These are phyloP conservation scores for Tryphoninae sp. DNA, from an alignment of 2,888 invertebrate species.

Conservation along the genomic window DNA sequence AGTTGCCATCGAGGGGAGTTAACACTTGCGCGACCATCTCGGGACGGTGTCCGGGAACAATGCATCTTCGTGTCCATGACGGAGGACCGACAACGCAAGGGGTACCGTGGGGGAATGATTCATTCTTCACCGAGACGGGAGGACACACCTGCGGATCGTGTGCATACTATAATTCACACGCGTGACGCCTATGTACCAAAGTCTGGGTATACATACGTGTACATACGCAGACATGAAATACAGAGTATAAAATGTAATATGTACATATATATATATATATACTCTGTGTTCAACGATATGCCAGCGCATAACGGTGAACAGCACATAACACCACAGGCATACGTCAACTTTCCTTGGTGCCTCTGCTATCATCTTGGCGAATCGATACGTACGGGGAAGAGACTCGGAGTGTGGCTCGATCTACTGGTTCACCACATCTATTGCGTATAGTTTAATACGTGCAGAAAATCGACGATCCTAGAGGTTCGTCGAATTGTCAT, in stretches of 20 bases:
- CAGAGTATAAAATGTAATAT: background rate
- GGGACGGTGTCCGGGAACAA: slow-evolving; percentile 52
- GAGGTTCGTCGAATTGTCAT: no score
- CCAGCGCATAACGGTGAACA: no score
- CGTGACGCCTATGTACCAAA: slow-evolving; percentile 48
- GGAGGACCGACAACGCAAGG: slow-evolving; percentile 47
- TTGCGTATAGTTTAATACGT: no score
- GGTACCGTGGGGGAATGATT: slow-evolving; percentile 34
- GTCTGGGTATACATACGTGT: background rate
- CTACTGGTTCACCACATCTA: no score
- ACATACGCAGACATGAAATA: background rate
- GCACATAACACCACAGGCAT: background rate
- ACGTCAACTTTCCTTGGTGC: slow-evolving; percentile 2
- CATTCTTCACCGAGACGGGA: slow-evolving; percentile 44
- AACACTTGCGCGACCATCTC: slow-evolving; percentile 43
- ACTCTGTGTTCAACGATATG: no score
- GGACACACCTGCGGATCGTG: slow-evolving; percentile 55
- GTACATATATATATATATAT: background rate
- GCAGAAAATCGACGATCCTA: no score
- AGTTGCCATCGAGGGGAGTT: background rate
- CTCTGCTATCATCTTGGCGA: slow-evolving; percentile 17
- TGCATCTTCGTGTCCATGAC: slow-evolving; percentile 61
- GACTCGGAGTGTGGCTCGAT: no score
- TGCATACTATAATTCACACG: slow-evolving; percentile 49
- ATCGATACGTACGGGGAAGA: slow-evolving; percentile 23